A percentile compares a stretch with the other conserved stretches of the same genome.
phyloP scores from a whole-genome alignment of 35 echinoderm and acorn worm species.

The Apostichopus californicus region DNA sequence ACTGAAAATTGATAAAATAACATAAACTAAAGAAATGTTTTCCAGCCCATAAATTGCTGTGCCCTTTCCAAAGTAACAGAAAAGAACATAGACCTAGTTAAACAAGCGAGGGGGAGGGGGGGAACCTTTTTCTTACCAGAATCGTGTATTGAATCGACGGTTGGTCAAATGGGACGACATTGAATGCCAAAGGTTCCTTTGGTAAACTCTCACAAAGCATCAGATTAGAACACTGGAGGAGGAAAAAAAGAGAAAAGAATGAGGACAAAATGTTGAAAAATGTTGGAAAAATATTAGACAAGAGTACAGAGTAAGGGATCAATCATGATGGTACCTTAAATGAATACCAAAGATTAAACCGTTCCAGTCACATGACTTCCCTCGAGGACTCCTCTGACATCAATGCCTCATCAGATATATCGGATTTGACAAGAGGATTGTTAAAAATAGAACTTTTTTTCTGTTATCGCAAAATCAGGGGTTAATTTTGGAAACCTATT shows the following conservation, averaged over 20 bases:
- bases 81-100: too few relatives aligned
- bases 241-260: slow-evolving; percentile 15
- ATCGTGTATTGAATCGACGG: slow-evolving; percentile 82
- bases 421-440: neutral
- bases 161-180: slow-evolving; percentile 89
- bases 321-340: neutral
- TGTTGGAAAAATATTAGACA: too few relatives aligned
- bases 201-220: slow-evolving; percentile 86
- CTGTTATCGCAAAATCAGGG: neutral
- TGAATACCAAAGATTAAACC: neutral
- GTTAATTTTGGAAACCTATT: neutral
- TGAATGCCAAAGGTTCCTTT: slow-evolving; percentile 79
- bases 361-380: neutral
- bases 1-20: too few relatives aligned
- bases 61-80: too few relatives aligned
- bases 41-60: too few relatives aligned
- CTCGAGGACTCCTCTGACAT: neutral
- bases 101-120: too few relatives aligned
- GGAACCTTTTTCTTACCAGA: slow-evolving; percentile 56
- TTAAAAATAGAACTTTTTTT: neutral
- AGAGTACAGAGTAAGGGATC: neutral
- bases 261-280: neutral
- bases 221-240: slow-evolving; percentile 81
- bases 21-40: too few relatives aligned
- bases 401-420: neutral